Evolutionary conservation across 2,797 vertebrate species (phyloP).

Genomic region (Chrosomus eos): DNA sequence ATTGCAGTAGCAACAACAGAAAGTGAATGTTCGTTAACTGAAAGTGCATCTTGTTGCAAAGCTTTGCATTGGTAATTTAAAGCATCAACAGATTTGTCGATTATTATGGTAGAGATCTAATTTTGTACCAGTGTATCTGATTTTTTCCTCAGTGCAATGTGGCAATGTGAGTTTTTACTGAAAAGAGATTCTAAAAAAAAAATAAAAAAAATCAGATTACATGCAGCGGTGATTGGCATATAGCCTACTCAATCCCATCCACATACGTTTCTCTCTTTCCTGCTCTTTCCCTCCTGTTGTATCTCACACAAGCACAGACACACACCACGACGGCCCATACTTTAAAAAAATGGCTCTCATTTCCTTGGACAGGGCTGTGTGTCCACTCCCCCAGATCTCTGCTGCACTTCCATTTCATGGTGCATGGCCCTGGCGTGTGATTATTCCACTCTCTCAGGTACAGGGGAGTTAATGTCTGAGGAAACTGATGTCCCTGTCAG

Average conservation of each 20-base stretch:
- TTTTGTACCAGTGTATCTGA: not conserved
- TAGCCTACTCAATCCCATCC: not conserved
- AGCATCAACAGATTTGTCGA: not conserved
- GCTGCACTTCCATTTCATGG: conserved; percentile 89
- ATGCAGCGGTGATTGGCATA: not conserved
- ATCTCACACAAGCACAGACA: conserved; percentile 30
- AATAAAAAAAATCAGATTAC: not conserved
- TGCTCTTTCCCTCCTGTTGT: not conserved
- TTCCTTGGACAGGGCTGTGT: conserved; percentile 83
- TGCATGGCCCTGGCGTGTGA: conserved; percentile 83
- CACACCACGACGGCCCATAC: conserved; percentile 38
- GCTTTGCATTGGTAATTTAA: not conserved
- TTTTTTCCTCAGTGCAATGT: not conserved
- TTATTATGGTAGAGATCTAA: not conserved
- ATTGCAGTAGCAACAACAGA: not conserved
- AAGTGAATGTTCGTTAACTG: not conserved
- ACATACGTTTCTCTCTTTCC: not conserved
- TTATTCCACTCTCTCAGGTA: conserved; percentile 89
- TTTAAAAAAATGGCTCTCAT: conserved; percentile 84
- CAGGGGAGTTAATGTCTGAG: conserved; percentile 86
- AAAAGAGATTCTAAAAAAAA: not conserved
- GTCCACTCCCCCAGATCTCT: conserved; percentile 83
- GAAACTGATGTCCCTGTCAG: conserved; percentile 95
- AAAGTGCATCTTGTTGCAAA: not conserved
- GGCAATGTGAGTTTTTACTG: not conserved